phyloP scores from a whole-genome alignment of 2,888 invertebrate species.

The Mycalesis mineus region DNA sequence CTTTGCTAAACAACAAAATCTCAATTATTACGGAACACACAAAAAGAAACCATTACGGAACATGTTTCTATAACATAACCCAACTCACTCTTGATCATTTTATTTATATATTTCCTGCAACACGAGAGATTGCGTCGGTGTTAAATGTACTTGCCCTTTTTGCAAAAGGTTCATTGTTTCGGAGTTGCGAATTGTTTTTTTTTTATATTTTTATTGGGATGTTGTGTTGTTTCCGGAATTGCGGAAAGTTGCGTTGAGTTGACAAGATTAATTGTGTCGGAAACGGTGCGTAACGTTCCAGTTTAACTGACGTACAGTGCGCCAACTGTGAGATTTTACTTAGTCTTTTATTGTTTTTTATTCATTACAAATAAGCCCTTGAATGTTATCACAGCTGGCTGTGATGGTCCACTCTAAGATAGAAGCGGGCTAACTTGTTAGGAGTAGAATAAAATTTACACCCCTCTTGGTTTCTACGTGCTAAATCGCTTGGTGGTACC shows the following conservation, averaged over 20 bases:
- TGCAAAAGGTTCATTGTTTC: slow-evolving; percentile 23
- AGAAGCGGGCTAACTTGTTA: too few relatives aligned
- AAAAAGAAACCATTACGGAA: too few relatives aligned
- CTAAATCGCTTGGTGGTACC: too few relatives aligned
- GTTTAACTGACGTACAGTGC: background rate
- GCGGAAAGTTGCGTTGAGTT: slow-evolving; percentile 1
- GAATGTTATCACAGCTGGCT: too few relatives aligned
- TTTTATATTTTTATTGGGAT: slow-evolving; percentile 17
- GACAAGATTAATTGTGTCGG: slow-evolving; percentile 15
- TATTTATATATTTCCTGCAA: slow-evolving; percentile 11
- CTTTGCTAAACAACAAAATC: too few relatives aligned
- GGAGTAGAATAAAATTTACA: too few relatives aligned
- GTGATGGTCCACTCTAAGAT: too few relatives aligned
- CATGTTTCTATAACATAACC: background rate
- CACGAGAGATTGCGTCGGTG: slow-evolving; percentile 20
- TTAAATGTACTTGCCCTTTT: slow-evolving; percentile 24
- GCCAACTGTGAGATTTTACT: background rate
- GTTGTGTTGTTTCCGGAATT: slow-evolving; percentile 5
- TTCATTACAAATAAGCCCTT: too few relatives aligned
- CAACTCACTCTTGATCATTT: background rate
- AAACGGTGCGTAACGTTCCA: slow-evolving; percentile 1
- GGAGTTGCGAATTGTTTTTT: slow-evolving; percentile 14
- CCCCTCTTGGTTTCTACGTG: too few relatives aligned
- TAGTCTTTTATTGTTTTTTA: too few relatives aligned
- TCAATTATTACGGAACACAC: too few relatives aligned